phyloP scores from a whole-genome alignment of 2,888 invertebrate species.

The Hemistola chrysoprasaria region DNA sequence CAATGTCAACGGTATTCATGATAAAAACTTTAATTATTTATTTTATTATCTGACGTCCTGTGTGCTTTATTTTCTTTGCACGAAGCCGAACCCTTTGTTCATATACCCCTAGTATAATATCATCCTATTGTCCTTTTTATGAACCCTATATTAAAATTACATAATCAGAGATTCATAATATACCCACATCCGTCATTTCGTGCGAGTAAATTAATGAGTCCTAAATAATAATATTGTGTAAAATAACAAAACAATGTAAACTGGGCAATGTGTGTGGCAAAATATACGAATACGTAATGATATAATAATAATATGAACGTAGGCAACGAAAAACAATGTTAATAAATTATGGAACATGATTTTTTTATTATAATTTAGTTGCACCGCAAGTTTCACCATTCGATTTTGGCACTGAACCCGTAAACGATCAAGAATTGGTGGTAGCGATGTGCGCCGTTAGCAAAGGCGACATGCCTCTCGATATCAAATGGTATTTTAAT shows the following conservation, averaged over 20 bases:
- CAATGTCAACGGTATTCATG: slow-evolving; percentile 84
- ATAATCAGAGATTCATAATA: not conserved
- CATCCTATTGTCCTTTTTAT: not conserved
- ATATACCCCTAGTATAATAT: slow-evolving; percentile 21
- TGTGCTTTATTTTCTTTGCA: slow-evolving; percentile 53
- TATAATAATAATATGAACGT: slow-evolving; percentile 1
- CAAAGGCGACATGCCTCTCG: slow-evolving; percentile 90
- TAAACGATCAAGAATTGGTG: slow-evolving; percentile 86
- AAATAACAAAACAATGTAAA: too few relatives aligned
- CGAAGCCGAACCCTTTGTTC: slow-evolving; percentile 29
- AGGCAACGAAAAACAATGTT: too few relatives aligned
- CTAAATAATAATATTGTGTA: too few relatives aligned
- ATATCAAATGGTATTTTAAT: slow-evolving; percentile 87
- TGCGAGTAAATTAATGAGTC: too few relatives aligned
- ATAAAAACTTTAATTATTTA: not conserved
- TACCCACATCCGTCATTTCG: too few relatives aligned
- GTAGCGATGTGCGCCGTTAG: slow-evolving; percentile 87
- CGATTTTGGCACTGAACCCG: slow-evolving; percentile 86
- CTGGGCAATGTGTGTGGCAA: slow-evolving; percentile 29
- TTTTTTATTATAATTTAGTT: slow-evolving; percentile 66
- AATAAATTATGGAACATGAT: too few relatives aligned
- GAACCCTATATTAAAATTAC: not conserved
- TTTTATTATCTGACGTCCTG: slow-evolving; percentile 8
- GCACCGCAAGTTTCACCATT: slow-evolving; percentile 88
- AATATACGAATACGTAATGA: slow-evolving; percentile 4